These are phyloP conservation scores for Momotus momota DNA, from an alignment of 2,797 vertebrate species.

Conservation along the genomic window DNA sequence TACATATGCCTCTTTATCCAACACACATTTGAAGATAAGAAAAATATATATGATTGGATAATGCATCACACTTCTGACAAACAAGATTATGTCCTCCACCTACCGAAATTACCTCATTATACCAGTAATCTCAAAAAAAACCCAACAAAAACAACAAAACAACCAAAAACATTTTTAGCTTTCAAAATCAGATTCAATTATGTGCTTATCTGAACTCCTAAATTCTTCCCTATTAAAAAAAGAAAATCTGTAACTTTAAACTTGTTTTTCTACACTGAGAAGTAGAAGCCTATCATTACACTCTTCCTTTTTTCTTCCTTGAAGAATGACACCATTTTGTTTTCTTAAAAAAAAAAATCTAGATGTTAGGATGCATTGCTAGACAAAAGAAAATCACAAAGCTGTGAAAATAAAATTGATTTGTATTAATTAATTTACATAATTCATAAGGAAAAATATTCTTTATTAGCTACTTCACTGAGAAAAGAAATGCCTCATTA, in stretches of 20 bases:
- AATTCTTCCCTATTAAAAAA: background rate
- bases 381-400: slow-evolving; percentile 27
- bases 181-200: background rate
- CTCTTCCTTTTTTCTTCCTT: background rate
- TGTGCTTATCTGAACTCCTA: background rate
- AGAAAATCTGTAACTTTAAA: background rate
- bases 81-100: background rate
- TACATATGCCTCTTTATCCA: background rate
- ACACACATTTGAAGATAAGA: background rate
- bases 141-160: no score
- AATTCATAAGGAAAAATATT: slow-evolving; percentile 60
- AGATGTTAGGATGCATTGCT: background rate
- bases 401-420: slow-evolving; percentile 64
- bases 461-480: slow-evolving; percentile 71
- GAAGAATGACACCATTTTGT: background rate
- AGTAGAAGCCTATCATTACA: background rate
- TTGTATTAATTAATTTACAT: slow-evolving; percentile 62
- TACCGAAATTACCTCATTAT: background rate
- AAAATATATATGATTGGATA: background rate
- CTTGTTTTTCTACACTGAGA: background rate
- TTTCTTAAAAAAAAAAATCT: background rate
- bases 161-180: background rate
- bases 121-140: background rate
- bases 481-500: slow-evolving; percentile 78
- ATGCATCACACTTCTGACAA: background rate